These are phyloP conservation scores for Telmatherina bonti DNA, from an alignment of 2,797 vertebrate species.

Conservation along the genomic window DNA sequence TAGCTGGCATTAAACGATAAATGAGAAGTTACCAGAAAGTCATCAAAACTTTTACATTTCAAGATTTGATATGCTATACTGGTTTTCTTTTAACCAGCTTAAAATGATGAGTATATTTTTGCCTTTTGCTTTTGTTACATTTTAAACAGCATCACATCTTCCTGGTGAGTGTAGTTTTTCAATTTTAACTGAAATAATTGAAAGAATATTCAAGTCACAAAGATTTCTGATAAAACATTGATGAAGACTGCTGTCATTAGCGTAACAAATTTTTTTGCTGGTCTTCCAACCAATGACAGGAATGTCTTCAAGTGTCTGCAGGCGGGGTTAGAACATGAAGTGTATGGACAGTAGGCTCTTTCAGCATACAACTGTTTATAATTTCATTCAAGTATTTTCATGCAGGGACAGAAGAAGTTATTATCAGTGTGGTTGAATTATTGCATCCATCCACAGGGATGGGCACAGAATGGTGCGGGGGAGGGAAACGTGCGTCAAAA, in stretches of 20 bases:
- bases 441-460: constrained; percentile 31
- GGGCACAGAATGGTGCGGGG: constrained; percentile 29
- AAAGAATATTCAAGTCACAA: background rate
- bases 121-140: too few species aligned
- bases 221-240: background rate
- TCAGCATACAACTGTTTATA: constrained; percentile 69
- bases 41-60: too few species aligned
- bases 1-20: too few species aligned
- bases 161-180: too few species aligned
- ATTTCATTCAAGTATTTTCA: constrained; percentile 71
- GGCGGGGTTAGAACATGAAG: constrained; percentile 76
- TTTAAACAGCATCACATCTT: too few species aligned
- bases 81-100: too few species aligned
- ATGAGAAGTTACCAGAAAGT: too few species aligned
- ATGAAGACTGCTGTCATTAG: background rate
- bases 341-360: constrained; percentile 78
- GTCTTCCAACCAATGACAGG: background rate
- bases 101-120: too few species aligned
- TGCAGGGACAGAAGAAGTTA: constrained; percentile 71
- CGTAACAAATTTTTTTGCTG: too few species aligned
- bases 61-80: too few species aligned
- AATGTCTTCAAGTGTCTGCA: background rate
- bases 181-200: too few species aligned
- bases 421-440: constrained; percentile 68
- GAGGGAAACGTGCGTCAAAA: constrained; percentile 63